phyloP scores from a whole-genome alignment of 1,140 invertebrate genomes.

The Olivierus martensii region DNA sequence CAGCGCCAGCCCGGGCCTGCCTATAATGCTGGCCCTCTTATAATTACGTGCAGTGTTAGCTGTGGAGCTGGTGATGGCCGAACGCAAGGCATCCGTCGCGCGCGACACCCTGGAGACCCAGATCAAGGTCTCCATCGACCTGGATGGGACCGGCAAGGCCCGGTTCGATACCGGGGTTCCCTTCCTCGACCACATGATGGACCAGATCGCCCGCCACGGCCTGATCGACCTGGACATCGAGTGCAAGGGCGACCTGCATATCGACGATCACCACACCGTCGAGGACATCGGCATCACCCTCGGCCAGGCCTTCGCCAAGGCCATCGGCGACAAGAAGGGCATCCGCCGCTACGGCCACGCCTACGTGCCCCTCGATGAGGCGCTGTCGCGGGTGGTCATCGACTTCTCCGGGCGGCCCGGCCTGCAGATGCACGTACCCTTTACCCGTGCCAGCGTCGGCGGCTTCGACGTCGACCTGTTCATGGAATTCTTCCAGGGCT shows the following conservation, averaged over 20 bases:
- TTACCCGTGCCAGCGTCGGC: background rate
- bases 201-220: slow-evolving; percentile 4
- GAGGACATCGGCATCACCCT: slow-evolving; percentile 8
- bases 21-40: background rate
- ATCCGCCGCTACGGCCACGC: slow-evolving; percentile 3
- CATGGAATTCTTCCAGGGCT: background rate
- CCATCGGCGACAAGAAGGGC: slow-evolving; percentile 1
- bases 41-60: background rate
- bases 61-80: background rate
- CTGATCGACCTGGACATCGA: slow-evolving; percentile 1
- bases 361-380: slow-evolving; percentile 2
- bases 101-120: slow-evolving; percentile 2
- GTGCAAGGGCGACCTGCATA: slow-evolving; percentile 1
- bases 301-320: background rate
- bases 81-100: background rate
- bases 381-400: background rate
- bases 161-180: slow-evolving; percentile 3
- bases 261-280: slow-evolving; percentile 10
- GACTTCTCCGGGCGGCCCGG: background rate
- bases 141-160: slow-evolving; percentile 1
- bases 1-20: background rate
- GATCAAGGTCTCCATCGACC: background rate
- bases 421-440: no score
- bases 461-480: background rate
- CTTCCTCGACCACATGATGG: slow-evolving; percentile 15